Evolutionary conservation across 2,113 vertebrate species (phyloP).

Genomic region (Okapia johnstoni): DNA sequence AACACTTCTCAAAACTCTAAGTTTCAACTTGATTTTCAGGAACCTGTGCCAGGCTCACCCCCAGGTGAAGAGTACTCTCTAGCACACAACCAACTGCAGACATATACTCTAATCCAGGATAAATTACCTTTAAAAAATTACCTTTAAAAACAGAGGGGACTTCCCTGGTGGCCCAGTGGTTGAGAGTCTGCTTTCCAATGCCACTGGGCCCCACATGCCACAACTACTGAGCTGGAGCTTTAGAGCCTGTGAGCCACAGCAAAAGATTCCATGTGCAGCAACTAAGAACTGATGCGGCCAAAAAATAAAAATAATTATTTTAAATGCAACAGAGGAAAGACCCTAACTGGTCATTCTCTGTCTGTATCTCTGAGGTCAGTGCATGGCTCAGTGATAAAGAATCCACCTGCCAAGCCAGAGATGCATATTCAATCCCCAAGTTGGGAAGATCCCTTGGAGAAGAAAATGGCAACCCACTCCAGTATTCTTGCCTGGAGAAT

Average conservation of each 20-base stretch:
- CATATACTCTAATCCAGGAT: neutral
- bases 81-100: neutral
- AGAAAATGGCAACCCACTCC: neutral
- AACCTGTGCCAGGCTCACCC: neutral
- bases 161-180: neutral
- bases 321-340: neutral
- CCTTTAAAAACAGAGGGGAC: neutral
- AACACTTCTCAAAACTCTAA: neutral
- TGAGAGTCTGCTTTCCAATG: neutral
- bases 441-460: neutral
- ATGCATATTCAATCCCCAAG: neutral
- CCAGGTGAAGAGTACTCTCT: neutral
- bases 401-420: neutral
- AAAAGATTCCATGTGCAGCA: neutral
- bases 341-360: neutral
- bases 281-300: neutral
- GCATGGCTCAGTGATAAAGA: neutral
- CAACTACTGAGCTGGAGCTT: neutral
- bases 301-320: neutral
- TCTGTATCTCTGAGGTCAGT: neutral
- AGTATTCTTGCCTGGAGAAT: neutral
- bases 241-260: neutral
- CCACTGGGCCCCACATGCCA: accelerated
- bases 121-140: neutral
- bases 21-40: neutral